Conservation (phyloP, 2,113 vertebrate species). For the Larimichthys polyactis region DNA sequence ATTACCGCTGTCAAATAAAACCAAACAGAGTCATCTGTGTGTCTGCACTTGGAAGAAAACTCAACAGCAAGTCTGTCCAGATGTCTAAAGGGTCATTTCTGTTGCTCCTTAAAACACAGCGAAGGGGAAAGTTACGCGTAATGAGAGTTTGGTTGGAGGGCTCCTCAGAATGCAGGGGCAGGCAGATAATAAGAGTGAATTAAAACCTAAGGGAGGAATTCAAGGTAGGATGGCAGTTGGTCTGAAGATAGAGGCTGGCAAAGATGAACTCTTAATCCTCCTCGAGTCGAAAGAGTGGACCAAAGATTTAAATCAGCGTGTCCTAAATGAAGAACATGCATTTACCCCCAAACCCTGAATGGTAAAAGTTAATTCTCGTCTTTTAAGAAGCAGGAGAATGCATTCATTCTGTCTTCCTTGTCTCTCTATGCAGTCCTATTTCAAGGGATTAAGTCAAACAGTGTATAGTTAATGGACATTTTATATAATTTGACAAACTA, state of each 20-base stretch:
- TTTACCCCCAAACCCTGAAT: neutral
- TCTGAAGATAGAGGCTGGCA: neutral
- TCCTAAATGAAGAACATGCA: neutral
- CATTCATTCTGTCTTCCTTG: no score
- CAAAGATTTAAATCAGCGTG: neutral
- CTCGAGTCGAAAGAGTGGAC: neutral
- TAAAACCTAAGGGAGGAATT: constrained; percentile 2
- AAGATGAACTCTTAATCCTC: neutral
- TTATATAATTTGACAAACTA: neutral
- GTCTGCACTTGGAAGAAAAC: constrained; percentile 14
- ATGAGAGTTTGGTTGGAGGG: constrained; percentile 13
- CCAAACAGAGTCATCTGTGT: constrained; percentile 17
- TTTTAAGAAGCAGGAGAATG: neutral
- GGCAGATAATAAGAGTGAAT: constrained; percentile 14
- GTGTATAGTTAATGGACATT: neutral
- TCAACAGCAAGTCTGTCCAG: constrained; percentile 21
- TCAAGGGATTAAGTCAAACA: neutral
- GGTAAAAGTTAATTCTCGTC: neutral
- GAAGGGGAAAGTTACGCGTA: constrained; percentile 14
- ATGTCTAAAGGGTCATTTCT: constrained; percentile 38
- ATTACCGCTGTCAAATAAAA: constrained; percentile 53
- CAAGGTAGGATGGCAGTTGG: constrained; percentile 5
- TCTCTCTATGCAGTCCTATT: no score
- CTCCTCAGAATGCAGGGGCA: neutral
- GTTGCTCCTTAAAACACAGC: constrained; percentile 14